Evolutionary conservation across 2,797 vertebrate species (phyloP).

Genomic region (Taeniopygia guttata): DNA sequence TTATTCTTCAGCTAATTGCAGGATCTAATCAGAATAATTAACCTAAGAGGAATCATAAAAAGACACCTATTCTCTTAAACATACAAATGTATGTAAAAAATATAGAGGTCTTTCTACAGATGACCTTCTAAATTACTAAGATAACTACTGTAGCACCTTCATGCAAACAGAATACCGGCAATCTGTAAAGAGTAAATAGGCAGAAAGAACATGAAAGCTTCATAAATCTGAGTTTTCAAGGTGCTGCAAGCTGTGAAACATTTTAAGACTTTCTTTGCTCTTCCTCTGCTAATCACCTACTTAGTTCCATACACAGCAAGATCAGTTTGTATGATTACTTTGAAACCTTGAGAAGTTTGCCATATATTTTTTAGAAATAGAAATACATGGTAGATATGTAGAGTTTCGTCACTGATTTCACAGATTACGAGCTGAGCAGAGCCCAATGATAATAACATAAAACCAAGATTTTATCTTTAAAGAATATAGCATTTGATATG

Average conservation of each 20-base stretch:
- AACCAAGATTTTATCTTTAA: not conserved
- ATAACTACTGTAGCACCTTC: not conserved
- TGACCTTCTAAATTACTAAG: not conserved
- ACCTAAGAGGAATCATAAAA: slow-evolving; percentile 20
- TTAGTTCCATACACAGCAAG: not conserved
- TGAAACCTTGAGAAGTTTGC: not conserved
- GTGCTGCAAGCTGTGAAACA: not conserved
- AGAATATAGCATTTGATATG: not conserved
- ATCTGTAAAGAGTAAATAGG: not conserved
- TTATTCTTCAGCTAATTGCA: slow-evolving; percentile 42
- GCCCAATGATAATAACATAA: not conserved
- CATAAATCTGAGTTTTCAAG: not conserved
- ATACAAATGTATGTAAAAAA: slow-evolving; percentile 1
- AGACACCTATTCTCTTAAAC: not conserved
- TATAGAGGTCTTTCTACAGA: not conserved
- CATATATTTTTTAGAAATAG: not conserved
- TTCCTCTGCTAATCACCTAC: not conserved
- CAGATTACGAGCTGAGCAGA: not conserved
- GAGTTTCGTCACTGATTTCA: not conserved
- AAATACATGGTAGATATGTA: not conserved
- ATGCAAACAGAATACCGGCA: not conserved
- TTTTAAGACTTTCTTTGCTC: not conserved
- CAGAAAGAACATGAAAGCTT: not conserved
- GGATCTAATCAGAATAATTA: slow-evolving; percentile 45
- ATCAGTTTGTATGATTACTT: not conserved